These are phyloP conservation scores for Cuculus canorus DNA, from an alignment of 2,797 vertebrate species.

Conservation along the genomic window DNA sequence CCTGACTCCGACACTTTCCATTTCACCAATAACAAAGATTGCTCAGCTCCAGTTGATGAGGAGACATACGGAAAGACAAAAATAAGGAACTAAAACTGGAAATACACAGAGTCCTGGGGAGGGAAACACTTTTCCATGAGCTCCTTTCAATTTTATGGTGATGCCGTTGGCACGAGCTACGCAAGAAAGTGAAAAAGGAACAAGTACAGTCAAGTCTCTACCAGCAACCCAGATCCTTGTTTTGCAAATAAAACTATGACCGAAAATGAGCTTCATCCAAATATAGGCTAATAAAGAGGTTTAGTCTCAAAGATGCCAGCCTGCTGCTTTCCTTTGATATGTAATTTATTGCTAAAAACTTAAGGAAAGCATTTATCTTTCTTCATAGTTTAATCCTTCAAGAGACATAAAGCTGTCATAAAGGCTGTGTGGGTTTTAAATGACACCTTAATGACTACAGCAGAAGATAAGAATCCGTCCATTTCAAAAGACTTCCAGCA, in stretches of 20 bases:
- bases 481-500: neutral
- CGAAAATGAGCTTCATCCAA: neutral
- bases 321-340: neutral
- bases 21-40: neutral
- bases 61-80: neutral
- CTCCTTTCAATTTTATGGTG: neutral
- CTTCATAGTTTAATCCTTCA: neutral
- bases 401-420: slow-evolving; percentile 28
- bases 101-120: neutral
- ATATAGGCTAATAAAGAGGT: neutral
- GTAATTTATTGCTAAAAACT: slow-evolving; percentile 12
- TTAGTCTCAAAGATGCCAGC: neutral
- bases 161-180: neutral
- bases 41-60: neutral
- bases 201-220: neutral
- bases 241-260: neutral
- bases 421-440: slow-evolving; percentile 14
- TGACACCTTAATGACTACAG: slow-evolving; percentile 42
- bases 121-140: neutral
- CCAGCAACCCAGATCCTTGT: neutral
- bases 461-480: slow-evolving; percentile 31
- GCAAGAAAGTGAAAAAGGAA: neutral
- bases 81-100: neutral
- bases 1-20: neutral
- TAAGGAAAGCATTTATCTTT: slow-evolving; percentile 13